phyloP scores from a whole-genome alignment of 2,888 invertebrate species.

The Eupeodes luniger region DNA sequence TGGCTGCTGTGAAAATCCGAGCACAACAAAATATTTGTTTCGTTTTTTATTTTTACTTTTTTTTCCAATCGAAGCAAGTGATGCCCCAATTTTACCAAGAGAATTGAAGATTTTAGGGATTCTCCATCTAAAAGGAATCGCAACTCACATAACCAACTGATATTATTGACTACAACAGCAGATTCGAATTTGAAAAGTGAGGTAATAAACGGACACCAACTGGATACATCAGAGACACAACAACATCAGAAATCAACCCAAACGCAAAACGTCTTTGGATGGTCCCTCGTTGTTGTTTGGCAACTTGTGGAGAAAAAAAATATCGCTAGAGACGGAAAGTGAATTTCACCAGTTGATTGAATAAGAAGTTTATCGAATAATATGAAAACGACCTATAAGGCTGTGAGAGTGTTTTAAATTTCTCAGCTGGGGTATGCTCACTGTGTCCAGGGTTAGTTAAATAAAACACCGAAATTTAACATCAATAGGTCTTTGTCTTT shows the following conservation, averaged over 20 bases:
- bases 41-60: not conserved
- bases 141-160: slow-evolving; percentile 67
- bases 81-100: not conserved
- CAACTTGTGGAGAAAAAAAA: slow-evolving; percentile 26
- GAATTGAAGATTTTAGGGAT: slow-evolving; percentile 56
- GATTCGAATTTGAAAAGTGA: slow-evolving; percentile 63
- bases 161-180: slow-evolving; percentile 65
- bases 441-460: too few species aligned
- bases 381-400: too few species aligned
- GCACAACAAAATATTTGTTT: slow-evolving; percentile 18
- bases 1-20: slow-evolving; percentile 26
- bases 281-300: slow-evolving; percentile 9
- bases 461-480: too few species aligned
- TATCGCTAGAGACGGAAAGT: not conserved
- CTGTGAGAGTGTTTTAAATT: too few species aligned
- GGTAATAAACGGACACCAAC: slow-evolving; percentile 70
- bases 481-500: too few species aligned
- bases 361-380: too few species aligned
- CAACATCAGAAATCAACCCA: slow-evolving; percentile 28
- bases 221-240: slow-evolving; percentile 52
- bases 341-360: slow-evolving; percentile 8
- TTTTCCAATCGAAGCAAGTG: not conserved
- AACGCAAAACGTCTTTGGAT: slow-evolving; percentile 28
- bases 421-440: too few species aligned
- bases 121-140: slow-evolving; percentile 63